phyloP scores from a whole-genome alignment of 2,797 vertebrate species.

The Pangasius sanitwongsei region DNA sequence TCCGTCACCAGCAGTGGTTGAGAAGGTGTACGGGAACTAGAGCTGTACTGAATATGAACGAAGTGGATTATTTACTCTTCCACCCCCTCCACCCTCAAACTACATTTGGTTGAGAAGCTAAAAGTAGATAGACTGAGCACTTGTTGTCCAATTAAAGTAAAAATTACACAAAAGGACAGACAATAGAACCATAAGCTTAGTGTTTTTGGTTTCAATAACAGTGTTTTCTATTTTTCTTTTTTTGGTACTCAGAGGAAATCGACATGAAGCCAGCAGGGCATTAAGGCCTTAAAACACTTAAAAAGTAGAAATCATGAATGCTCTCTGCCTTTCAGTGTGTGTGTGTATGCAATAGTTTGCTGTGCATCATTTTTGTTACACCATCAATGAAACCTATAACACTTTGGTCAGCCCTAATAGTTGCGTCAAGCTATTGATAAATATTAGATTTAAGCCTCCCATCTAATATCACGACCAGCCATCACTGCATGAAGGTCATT shows the following conservation, averaged over 20 bases:
- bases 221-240: neutral
- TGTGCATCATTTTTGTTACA: neutral
- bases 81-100: neutral
- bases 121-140: neutral
- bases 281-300: neutral
- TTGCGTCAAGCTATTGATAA: neutral
- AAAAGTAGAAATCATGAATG: neutral
- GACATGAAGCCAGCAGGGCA: no score
- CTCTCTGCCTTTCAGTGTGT: neutral
- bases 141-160: neutral
- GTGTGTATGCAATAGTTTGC: neutral
- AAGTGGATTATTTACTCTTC: neutral
- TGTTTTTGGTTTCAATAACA: neutral
- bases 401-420: neutral
- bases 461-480: neutral
- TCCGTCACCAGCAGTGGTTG: neutral
- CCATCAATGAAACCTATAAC: neutral
- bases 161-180: neutral
- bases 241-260: no score
- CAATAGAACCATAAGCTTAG: neutral
- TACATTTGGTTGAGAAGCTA: neutral
- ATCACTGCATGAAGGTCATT: neutral
- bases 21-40: neutral
- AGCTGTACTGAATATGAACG: neutral
- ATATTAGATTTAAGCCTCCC: neutral